Evolutionary conservation across 2,797 vertebrate genomes (phyloP), one percentile per base, ranked within the genome.

Genomic region (Spea hammondii): DNA sequence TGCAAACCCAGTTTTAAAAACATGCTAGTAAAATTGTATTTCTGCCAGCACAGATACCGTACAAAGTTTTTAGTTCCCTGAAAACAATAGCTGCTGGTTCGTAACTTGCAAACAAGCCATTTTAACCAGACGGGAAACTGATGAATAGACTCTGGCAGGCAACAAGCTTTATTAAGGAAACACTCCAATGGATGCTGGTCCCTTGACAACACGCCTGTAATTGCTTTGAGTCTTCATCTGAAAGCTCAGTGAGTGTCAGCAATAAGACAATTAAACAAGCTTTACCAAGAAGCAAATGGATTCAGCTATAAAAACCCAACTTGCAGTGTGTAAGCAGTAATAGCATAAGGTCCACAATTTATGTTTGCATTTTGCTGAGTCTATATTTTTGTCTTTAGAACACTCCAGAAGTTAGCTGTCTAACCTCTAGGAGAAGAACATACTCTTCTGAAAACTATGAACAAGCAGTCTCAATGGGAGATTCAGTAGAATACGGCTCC

Each of bases 211-310:
- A 70, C 32, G 13, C 4, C 5, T 70, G 55, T 77, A 77, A 77
- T 77, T 77, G 76, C 67, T 60, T 70, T 69, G 67, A 70, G 55
- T 62, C 65, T 67, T 74, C 49, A 65, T 54, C 6, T 57, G 65
- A 67, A 51, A 54, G 57, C 48, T 70, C 54, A 60, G 55, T 46
- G 54, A 70, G 49, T 46, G 45, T 78, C 62, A 72, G 70, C 62
- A 66, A 57, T 57, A 55, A 57, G 45, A 55, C 65, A 76, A 67
- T 77, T 77, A 77, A 77, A 70, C 65, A 77, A 46, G n/a, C 14
- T 47, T 32, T 74, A 74, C 47, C 14, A 66, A 51, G 54, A 64
- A 59, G 57, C 32, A 54, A 70, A 78, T 66, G 50, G 53, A 46
- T 69, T 64, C 5, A 62, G 45, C 72, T 65, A 57, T 50, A 49